Conservation (phyloP, 1,140 invertebrate species). For the Papilio polytes region DNA sequence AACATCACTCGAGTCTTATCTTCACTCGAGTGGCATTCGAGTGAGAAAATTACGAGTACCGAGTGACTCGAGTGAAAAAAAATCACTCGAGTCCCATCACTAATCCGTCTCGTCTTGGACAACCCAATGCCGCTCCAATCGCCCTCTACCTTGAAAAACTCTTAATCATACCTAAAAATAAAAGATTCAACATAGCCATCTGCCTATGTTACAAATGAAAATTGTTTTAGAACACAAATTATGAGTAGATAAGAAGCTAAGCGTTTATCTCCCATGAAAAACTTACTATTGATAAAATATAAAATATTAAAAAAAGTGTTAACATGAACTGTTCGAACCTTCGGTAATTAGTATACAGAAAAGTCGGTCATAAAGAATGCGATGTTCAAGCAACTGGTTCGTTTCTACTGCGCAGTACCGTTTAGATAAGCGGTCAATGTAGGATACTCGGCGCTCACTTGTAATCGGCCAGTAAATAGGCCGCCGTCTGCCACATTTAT, state of each 20-base stretch:
- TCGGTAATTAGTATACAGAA: not conserved
- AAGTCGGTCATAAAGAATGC: conserved; percentile 29
- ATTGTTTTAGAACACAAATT: not conserved
- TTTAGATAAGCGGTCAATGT: conserved; percentile 71
- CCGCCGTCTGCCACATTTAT: conserved; percentile 43
- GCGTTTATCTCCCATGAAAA: not conserved
- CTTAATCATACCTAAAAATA: conserved; percentile 54
- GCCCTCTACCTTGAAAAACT: conserved; percentile 51
- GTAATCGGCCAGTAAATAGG: conserved; percentile 53
- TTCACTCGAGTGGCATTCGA: too few species aligned
- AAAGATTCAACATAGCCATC: conserved; percentile 32
- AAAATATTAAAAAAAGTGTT: not conserved
- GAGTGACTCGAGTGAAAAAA: too few species aligned
- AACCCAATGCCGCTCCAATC: conserved; percentile 45
- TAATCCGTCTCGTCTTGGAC: conserved; percentile 50
- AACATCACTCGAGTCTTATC: too few species aligned
- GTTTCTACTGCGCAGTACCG: conserved; percentile 65
- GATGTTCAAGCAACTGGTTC: conserved; percentile 32
- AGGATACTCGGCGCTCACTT: conserved; percentile 49
- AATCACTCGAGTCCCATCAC: too few species aligned
- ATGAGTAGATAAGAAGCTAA: not conserved
- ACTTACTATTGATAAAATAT: not conserved
- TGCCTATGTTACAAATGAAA: not conserved
- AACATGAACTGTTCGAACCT: not conserved
- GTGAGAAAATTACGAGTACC: too few species aligned